phyloP scores from a whole-genome alignment of 2,888 invertebrate genomes.

The Apodemia mormo region DNA sequence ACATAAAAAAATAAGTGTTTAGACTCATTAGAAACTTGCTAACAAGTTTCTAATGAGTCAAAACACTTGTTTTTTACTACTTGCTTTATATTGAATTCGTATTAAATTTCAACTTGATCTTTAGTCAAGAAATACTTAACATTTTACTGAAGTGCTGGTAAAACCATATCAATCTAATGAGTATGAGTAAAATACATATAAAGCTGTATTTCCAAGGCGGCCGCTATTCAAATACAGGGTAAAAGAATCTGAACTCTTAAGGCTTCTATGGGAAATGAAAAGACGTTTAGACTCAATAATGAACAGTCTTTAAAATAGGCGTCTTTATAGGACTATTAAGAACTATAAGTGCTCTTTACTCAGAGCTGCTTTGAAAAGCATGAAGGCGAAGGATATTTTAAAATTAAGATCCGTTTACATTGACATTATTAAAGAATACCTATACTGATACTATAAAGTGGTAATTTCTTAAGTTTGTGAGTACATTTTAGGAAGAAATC shows the following conservation, averaged over 20 bases:
- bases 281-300: conserved; percentile 17
- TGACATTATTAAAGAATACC: neutral
- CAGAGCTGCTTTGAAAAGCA: conserved; percentile 10
- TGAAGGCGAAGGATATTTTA: conserved; percentile 1
- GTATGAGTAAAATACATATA: neutral
- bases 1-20: no score
- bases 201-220: conserved; percentile 4
- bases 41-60: no score
- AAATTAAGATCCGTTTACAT: neutral
- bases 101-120: no score
- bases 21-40: no score
- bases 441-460: no score
- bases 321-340: conserved; percentile 13
- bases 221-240: conserved; percentile 9
- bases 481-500: no score
- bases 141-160: neutral
- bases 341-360: conserved; percentile 9
- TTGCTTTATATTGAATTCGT: no score
- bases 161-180: conserved; percentile 4
- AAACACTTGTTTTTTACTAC: no score
- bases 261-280: conserved; percentile 15
- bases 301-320: conserved; percentile 17
- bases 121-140: neutral
- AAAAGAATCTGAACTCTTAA: conserved; percentile 12
- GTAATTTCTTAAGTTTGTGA: no score